Percentiles rank a stretch among this genome's conserved stretches.
Evolutionary conservation across 92 coral and sea anemone genomes (phyloP).

Genomic region (Phenganax stokvisi): DNA sequence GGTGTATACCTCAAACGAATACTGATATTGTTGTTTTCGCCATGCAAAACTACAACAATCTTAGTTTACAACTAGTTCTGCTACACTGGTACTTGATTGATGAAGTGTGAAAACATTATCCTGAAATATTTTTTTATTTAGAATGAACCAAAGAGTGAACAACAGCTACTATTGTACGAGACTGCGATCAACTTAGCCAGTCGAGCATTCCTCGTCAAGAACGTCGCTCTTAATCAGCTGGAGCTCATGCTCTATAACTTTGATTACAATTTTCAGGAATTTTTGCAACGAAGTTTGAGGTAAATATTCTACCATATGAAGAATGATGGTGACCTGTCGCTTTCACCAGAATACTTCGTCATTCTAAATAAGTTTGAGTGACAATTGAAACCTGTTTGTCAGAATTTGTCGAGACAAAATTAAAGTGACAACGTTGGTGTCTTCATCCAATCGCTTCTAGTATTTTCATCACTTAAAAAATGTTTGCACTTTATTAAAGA

Average conservation of each 20-base stretch:
- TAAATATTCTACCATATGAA: neutral
- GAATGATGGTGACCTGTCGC: neutral
- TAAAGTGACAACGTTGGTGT: too few relatives aligned
- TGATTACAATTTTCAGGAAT: slow-evolving; percentile 30
- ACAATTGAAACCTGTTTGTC: too few relatives aligned
- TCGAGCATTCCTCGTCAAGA: slow-evolving; percentile 27
- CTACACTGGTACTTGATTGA: too few relatives aligned
- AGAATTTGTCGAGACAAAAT: too few relatives aligned
- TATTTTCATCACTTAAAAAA: too few relatives aligned
- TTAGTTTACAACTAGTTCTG: too few relatives aligned
- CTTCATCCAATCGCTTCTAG: too few relatives aligned
- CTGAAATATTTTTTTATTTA: neutral
- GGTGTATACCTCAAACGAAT: too few relatives aligned
- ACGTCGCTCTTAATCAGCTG: neutral
- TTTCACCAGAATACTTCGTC: neutral
- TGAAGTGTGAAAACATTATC: too few relatives aligned
- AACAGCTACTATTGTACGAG: slow-evolving; percentile 21
- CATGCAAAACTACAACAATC: too few relatives aligned
- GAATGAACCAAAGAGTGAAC: neutral
- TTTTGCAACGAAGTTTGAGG: slow-evolving; percentile 31
- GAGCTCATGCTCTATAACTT: neutral
- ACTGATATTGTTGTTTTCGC: too few relatives aligned
- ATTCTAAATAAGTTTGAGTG: neutral
- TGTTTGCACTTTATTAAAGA: too few relatives aligned
- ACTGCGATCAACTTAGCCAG: slow-evolving; percentile 6